These are phyloP conservation scores for Rattus rattus DNA, from an alignment of 2,113 vertebrate species.

Conservation along the genomic window DNA sequence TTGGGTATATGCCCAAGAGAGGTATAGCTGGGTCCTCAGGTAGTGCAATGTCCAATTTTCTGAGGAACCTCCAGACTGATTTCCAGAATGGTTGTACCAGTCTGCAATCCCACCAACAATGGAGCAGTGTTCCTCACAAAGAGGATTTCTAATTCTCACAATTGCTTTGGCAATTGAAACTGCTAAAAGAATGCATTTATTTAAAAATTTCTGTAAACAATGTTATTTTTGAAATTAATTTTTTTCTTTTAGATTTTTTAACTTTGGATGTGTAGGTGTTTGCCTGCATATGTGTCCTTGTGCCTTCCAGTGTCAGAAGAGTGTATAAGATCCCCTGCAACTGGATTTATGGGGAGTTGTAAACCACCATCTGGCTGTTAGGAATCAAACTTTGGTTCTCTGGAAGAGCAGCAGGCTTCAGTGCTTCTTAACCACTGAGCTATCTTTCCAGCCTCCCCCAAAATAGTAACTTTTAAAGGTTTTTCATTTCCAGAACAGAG, in stretches of 20 bases:
- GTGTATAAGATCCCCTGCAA: neutral
- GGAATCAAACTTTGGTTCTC: neutral
- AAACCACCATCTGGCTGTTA: neutral
- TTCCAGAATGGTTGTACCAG: too few species aligned
- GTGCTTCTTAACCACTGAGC: neutral
- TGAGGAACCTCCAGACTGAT: too few species aligned
- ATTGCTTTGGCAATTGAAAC: neutral
- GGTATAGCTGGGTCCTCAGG: too few species aligned
- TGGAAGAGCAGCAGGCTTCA: neutral
- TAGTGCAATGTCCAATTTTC: too few species aligned
- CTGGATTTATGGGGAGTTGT: neutral
- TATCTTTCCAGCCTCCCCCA: neutral
- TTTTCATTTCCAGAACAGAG: neutral
- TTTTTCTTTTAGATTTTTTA: neutral
- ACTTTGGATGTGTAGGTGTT: neutral
- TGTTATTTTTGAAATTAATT: neutral
- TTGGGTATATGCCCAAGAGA: too few species aligned
- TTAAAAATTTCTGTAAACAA: constrained; percentile 38
- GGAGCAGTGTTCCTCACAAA: neutral
- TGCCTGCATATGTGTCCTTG: neutral
- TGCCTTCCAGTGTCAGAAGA: neutral
- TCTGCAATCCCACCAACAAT: too few species aligned
- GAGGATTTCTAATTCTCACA: constrained; percentile 14
- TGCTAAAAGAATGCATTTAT: neutral
- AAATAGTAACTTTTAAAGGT: constrained; percentile 34